Base-by-base conservation (phyloP, 2,113 vertebrate species). In the Anguilla japonica region DNA sequence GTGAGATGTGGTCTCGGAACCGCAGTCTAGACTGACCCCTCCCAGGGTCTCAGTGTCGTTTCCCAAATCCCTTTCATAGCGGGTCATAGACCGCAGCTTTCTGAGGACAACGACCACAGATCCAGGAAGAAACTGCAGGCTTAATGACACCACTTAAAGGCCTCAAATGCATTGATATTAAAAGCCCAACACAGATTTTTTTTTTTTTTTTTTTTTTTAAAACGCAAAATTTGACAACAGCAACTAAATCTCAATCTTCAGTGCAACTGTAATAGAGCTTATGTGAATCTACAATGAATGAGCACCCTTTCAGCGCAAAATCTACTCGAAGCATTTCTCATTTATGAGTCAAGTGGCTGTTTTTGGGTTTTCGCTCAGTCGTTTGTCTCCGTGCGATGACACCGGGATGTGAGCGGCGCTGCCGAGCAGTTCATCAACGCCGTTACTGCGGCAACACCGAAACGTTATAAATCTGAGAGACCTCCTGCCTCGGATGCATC, bases 391-490 rank as follows among this genome's bases (percentile, higher is more conserved):
- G 85, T 79, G 81, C 79, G 87, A 90, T 93, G 91, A 86, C 56
- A 46, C 67, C 87, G 81, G 87, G 87, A 91, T 88, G 84, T 88
- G 91, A 91, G 91, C 95, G 94, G 93, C 94, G 95, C 92, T 94
- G 93, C 91, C 91, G 93, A 95, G 94, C 95, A 94, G 94, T 96
- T 95, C 95, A 96, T 67, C 60, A 20, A 20, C 95, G 95, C 94
- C 93, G 94, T 92, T 92, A 91, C 93, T 94, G 94, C 95, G 95
- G 95, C 95, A 96, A 96, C 94, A 96, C 95, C 95, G 95, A 96
- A 96, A 96, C 95, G 94, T 96, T 95, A 96, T 96, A 95, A 96
- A 96, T 96, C 95, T 96, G 94, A 91, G 92, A 92, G 92, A 94
- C 94, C 95, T 96, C 95, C 95, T 95, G 95, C 95, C 92, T 96